phyloP scores from a whole-genome alignment of 2,113 vertebrate genomes.

The Perccottus glenii region DNA sequence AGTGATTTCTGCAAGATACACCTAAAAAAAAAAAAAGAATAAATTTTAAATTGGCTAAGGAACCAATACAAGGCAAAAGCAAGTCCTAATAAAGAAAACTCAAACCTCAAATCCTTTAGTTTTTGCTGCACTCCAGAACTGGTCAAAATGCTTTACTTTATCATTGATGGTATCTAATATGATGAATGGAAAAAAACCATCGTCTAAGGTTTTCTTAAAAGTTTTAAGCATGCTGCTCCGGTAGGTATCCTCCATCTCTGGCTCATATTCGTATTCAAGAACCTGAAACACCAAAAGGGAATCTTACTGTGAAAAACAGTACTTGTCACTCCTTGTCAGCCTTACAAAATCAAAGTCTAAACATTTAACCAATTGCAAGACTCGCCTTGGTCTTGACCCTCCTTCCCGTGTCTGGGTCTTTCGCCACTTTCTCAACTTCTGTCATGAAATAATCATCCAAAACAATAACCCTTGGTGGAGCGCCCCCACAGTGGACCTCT shows the following conservation, averaged over 20 bases:
- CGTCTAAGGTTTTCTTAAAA: conserved; percentile 97
- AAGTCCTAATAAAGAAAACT: not conserved
- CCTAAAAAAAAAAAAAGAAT: conserved; percentile 70
- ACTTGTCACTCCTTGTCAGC: not conserved
- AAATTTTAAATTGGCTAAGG: conserved; percentile 3
- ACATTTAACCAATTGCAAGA: not conserved
- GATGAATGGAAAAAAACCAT: conserved; percentile 98
- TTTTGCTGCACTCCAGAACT: conserved; percentile 99
- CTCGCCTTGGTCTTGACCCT: conserved; percentile 93
- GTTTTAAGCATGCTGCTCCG: conserved; percentile 98
- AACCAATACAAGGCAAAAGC: not conserved
- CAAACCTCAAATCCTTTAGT: conserved; percentile 97
- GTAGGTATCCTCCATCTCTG: conserved; percentile 97
- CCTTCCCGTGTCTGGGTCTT: conserved; percentile 94
- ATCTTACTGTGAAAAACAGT: not conserved
- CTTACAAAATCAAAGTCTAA: not conserved
- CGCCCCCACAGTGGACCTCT: conserved; percentile 96
- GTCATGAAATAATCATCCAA: conserved; percentile 98
- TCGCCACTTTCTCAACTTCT: conserved; percentile 93
- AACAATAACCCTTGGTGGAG: conserved; percentile 94
- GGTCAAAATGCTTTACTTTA: conserved; percentile 94
- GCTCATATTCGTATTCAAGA: conserved; percentile 97
- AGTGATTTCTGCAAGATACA: conserved; percentile 96
- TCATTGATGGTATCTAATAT: conserved; percentile 97
- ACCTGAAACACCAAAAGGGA: conserved; percentile 74